Percentiles rank a stretch among this genome's conserved stretches.
Evolutionary conservation across 1,140 invertebrate genomes (phyloP).

Genomic region (Panagrolaimus sp.): DNA sequence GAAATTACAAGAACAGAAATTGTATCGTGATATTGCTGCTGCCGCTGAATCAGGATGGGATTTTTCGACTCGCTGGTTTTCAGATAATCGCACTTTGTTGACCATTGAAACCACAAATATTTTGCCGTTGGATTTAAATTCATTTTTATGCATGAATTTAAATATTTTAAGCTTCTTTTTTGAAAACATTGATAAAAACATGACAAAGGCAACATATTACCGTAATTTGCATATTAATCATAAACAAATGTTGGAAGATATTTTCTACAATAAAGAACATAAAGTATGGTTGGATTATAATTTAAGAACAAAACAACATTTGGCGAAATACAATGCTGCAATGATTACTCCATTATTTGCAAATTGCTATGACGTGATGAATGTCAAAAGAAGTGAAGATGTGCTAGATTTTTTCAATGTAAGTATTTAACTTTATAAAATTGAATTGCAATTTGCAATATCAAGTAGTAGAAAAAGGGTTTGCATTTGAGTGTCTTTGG

Average conservation of each 20-base stretch:
- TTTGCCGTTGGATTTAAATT: constrained; percentile 77
- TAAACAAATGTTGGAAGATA: constrained; percentile 68
- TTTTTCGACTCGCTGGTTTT: constrained; percentile 85
- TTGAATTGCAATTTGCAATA: constrained; percentile 18
- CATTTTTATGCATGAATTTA: constrained; percentile 72
- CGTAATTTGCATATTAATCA: constrained; percentile 66
- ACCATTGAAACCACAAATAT: constrained; percentile 62
- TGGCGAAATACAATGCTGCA: constrained; percentile 74
- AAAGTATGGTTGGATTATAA: constrained; percentile 83
- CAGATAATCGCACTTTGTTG: constrained; percentile 53
- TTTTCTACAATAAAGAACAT: constrained; percentile 79
- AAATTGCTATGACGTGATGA: constrained; percentile 60
- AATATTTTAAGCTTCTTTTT: constrained; percentile 57
- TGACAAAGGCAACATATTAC: constrained; percentile 65
- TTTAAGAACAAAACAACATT: constrained; percentile 65
- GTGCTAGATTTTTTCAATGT: constrained; percentile 47
- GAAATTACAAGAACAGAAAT: constrained; percentile 35
- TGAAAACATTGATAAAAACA: constrained; percentile 19
- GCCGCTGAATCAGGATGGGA: constrained; percentile 90
- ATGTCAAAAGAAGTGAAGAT: constrained; percentile 62
- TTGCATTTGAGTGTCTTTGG: too few species aligned
- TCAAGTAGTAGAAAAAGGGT: too few species aligned
- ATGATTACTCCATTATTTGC: constrained; percentile 80
- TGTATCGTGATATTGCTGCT: constrained; percentile 76
- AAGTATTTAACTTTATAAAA: background rate